Base-by-base conservation (phyloP, 2,888 invertebrate species). In the Rhagonycha fulva region DNA sequence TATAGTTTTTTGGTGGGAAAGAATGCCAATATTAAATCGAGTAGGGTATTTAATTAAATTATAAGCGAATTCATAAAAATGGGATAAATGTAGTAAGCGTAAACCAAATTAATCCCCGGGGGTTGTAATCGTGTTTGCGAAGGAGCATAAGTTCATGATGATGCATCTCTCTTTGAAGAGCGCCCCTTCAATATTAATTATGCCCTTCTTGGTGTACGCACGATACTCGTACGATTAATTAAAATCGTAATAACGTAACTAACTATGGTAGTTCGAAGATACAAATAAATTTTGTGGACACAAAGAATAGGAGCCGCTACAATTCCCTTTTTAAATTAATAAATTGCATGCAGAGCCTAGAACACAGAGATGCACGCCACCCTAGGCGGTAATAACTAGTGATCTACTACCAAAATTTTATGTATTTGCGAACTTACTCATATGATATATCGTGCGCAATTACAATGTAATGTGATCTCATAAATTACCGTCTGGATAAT, bases 351-450 rank as follows among this genome's bases (percentile, higher is more conserved):
- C 76, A 74, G 77, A 32, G 79, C 61, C 73, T 24, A 68, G 71
- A 78, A 69, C 75, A 61, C 75, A 61, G 71, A 70, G 78, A 81
- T 80, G 79, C 80, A 80, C 76, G 80, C 80, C 79, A 79, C 84
- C 82, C 82, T 76, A 77, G 82, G 83, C 84, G 82, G 85, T 82
- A 84, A 85, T 85, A 85, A 84, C 84, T 81, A 71, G 80, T 84
- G 84, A 85, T 85, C 83, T 84, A 85, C 82, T 82, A 82, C 84
- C 82, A 80, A 83, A 85, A 85, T 86, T 85, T 85, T 84, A 84
- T 84, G 82, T 81, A 82, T 82, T 81, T 82, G 81, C 81, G 78
- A 80, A 79, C 72, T 78, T 79, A 77, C 77, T 80, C 78, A 77
- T 78, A 78, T 81, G 81, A 81, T 77, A 78, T 81, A 81, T 75